Evolutionary conservation across 2,797 vertebrate genomes (phyloP).

Genomic region (Loriculus beryllinus): DNA sequence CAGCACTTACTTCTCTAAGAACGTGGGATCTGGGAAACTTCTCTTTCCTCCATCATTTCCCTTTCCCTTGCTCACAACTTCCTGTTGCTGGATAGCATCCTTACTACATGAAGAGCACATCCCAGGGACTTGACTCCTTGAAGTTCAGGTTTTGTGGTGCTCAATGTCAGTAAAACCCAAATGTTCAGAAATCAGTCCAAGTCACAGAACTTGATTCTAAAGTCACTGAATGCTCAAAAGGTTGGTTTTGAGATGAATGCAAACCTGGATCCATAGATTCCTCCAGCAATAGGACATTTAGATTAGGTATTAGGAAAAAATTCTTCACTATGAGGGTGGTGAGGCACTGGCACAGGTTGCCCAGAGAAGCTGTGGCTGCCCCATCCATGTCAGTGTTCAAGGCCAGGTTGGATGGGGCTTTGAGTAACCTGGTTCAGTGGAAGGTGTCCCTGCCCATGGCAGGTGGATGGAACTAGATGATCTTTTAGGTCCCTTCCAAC

Average conservation of each 20-base stretch:
- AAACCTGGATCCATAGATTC: background rate
- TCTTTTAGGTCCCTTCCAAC: background rate
- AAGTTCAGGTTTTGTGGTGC: background rate
- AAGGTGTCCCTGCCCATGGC: background rate
- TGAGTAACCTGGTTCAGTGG: background rate
- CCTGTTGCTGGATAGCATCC: background rate
- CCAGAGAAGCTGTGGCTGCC: background rate
- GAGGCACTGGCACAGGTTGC: background rate
- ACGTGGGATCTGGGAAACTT: background rate
- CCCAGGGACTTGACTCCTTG: background rate
- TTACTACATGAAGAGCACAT: rapidly evolving
- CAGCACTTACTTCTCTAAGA: background rate
- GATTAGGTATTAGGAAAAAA: background rate
- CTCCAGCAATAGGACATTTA: background rate
- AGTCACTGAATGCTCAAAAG: background rate
- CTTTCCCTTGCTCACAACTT: background rate
- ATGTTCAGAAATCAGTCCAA: background rate
- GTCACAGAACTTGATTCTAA: background rate
- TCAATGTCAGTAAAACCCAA: background rate
- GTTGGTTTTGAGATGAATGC: background rate
- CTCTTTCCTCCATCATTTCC: background rate
- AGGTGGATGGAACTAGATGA: background rate
- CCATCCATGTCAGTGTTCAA: background rate
- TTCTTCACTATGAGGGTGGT: background rate
- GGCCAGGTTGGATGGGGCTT: background rate